Base-by-base conservation (phyloP, 2,888 invertebrate species). In the Vanessa cardui region DNA sequence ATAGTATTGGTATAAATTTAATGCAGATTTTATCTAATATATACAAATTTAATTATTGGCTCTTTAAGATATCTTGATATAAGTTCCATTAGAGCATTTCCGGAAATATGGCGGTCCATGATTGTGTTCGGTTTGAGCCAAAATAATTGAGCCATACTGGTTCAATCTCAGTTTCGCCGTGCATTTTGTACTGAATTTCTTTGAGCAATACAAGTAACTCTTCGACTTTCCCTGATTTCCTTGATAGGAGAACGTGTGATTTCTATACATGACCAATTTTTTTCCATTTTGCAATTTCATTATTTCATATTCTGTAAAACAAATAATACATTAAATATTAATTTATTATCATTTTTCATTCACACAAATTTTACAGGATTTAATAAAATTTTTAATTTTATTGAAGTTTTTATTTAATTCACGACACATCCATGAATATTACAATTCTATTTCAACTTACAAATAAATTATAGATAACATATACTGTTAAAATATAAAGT, bases 201-300 rank as follows among this genome's bases (percentile, higher is more conserved):
- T 73, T 6, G 76, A 75, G 60, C 76, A 76, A 20, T 73, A 71
- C 12, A 71, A 64, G 62, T 72, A 73, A 12, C 58, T 61, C 46
- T 70, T 72, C 2, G 58, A 68, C 6, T 46, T 59, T 15, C 71
- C 69, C 8, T 68, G 67, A 6, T 62, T 68, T 1, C 76, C 76
- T 33, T 70, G 70, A 47, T 71, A 72, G 6, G 75, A 74, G 58
- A 72, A 78, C 0, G 77, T 75, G 18, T 74, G 73, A 6, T 71
- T 66, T 58, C 69, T 61, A 46, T 73, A 75, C 71, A 74, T 74
- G 9, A 75, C 63, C 7, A 76, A 49, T 9, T 45, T 54, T 44
- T 44, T 72, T 6, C 72, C 69, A 26, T 61, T 62, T 26, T 56
- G 21, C 1, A 74, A 68, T 18, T 44, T 70, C 59, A 77, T 69